Base-by-base conservation (phyloP, 1,140 invertebrate species). In the Idris sp. region DNA sequence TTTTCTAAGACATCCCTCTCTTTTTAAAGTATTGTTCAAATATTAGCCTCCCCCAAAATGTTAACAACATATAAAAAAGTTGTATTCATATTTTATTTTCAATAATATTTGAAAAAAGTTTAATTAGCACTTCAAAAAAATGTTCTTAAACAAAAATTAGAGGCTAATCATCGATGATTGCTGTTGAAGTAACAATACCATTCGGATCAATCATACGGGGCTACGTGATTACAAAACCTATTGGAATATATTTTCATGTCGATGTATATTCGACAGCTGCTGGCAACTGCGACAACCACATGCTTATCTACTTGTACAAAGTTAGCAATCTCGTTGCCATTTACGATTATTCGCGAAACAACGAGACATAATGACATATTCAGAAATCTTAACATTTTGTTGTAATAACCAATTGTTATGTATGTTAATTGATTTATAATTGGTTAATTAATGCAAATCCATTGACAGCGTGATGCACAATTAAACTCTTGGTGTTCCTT, bases 211-310 rank as follows among this genome's bases (percentile, higher is more conserved):
- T 73, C 69, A 46, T 51, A 51, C 41, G 28, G 16, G 51, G 14
- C 51, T 49, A 53, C 59, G 53, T 64, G 51, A 64, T 62, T 59
- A 58, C 41, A 14, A 44, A 73, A 48, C 5, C 59, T 22, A 44
- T 51, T 38, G 38, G 28, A 59, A 73, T 65, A 49, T 64, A 65
- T 73, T 64, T 73, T 56, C 43, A 64, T 65, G 44, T 31, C 13
- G 40, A 26, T 43, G 25, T 38, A 30, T 51, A 19, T 16, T 38
- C 30, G 56, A 61, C 38, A 61, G 33, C 40, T 13, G 10, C 22
- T 54, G 13, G 31, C 31, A 54, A 41, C 58, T 72, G 68, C 41
- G 48, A 58, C 36, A 51, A 18, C 11, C 46, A 68, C 49, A 31
- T 68, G 53, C 35, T 31, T 10, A 35, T 49, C 51, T 41, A 26